Evolutionary conservation across 2,888 invertebrate species (phyloP).

Genomic region (Celastrina argiolus): DNA sequence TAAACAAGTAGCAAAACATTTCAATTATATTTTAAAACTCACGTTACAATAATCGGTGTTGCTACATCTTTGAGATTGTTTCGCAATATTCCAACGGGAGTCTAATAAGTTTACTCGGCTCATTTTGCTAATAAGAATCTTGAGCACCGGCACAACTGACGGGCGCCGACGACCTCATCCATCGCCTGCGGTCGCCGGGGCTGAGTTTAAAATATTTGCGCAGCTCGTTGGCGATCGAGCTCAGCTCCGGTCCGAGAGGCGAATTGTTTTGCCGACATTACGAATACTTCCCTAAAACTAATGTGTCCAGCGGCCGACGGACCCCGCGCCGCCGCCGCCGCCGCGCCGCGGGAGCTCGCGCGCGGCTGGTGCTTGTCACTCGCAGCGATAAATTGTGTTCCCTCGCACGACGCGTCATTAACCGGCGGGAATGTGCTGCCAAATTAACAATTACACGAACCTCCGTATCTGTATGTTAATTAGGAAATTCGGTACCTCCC

Average conservation of each 20-base stretch:
- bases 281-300: slow-evolving; percentile 54
- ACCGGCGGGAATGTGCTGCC: slow-evolving; percentile 63
- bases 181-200: slow-evolving; percentile 9
- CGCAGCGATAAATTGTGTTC: slow-evolving; percentile 57
- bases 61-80: neutral
- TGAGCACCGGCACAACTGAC: neutral
- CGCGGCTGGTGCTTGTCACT: slow-evolving; percentile 50
- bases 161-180: slow-evolving; percentile 1
- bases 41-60: no score
- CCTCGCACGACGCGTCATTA: slow-evolving; percentile 62
- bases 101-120: neutral
- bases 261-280: slow-evolving; percentile 64
- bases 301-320: slow-evolving; percentile 48
- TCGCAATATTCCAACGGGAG: neutral
- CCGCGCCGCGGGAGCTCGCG: slow-evolving; percentile 36
- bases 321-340: slow-evolving; percentile 26
- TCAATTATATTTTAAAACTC: no score
- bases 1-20: no score
- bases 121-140: slow-evolving; percentile 5
- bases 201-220: slow-evolving; percentile 17
- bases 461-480: slow-evolving; percentile 65
- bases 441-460: slow-evolving; percentile 71
- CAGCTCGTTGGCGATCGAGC: slow-evolving; percentile 33
- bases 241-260: slow-evolving; percentile 39
- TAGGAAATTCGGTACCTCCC: slow-evolving; percentile 56